Conservation (phyloP, 1,140 invertebrate species). For the Ctenoplectra terminalis region DNA sequence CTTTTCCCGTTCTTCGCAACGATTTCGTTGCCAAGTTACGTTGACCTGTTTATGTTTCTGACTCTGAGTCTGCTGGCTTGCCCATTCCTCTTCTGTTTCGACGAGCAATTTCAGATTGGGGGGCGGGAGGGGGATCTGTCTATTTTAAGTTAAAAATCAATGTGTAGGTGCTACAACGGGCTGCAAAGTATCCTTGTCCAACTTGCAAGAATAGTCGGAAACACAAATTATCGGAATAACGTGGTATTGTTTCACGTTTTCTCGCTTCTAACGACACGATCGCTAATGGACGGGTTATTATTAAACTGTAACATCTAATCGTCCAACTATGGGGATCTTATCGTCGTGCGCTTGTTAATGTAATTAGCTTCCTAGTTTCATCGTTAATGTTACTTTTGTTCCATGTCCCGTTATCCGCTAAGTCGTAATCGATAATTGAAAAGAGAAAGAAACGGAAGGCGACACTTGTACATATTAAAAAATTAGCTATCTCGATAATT, state of each 20-base stretch:
- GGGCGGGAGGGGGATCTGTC: neutral
- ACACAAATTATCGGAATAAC: conserved; percentile 31
- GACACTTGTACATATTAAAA: neutral
- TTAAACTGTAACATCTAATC: conserved; percentile 30
- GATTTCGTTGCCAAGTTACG: conserved; percentile 12
- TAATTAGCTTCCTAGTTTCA: conserved; percentile 19
- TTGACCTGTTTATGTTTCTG: conserved; percentile 51
- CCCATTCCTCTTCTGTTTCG: conserved; percentile 19
- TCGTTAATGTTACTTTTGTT: neutral
- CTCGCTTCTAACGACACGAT: conserved; percentile 10
- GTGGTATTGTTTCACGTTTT: conserved; percentile 46
- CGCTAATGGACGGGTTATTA: conserved; percentile 39
- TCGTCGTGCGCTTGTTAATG: conserved; percentile 2
- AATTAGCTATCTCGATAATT: conserved; percentile 7
- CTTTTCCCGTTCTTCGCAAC: conserved; percentile 10
- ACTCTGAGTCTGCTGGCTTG: conserved; percentile 32
- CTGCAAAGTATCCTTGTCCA: neutral
- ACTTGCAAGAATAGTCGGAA: neutral
- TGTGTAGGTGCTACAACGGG: conserved; percentile 13
- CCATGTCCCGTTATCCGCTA: neutral
- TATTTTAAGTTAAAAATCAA: conserved; percentile 37
- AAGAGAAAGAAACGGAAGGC: neutral
- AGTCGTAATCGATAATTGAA: conserved; percentile 5
- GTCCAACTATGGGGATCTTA: neutral
- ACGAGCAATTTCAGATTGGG: conserved; percentile 40